Evolutionary conservation across 35 echinoderm and acorn worm species (phyloP).

Genomic region (Heliocidaris tuberculata): DNA sequence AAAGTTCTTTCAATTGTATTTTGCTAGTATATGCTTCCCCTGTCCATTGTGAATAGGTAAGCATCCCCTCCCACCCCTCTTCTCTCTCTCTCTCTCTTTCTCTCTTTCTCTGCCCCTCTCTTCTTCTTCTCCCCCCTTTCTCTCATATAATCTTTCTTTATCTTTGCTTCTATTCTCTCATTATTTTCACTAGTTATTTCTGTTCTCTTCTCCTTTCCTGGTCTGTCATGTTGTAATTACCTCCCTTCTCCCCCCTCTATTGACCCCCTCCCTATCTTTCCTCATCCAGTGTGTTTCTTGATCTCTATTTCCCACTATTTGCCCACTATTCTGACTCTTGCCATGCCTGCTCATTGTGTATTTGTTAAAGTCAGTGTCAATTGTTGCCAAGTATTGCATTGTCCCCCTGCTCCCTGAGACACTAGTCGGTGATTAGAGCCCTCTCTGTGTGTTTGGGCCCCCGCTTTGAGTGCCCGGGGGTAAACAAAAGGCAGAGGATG

Average conservation of each 20-base stretch:
- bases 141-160: too few species aligned
- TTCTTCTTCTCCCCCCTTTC: too few species aligned
- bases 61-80: not conserved
- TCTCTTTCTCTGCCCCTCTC: too few species aligned
- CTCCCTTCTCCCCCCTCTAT: not conserved
- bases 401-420: not conserved
- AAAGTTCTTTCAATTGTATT: too few species aligned
- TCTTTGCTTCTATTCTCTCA: too few species aligned
- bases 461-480: not conserved
- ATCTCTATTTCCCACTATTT: not conserved
- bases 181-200: too few species aligned
- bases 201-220: not conserved
- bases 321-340: not conserved
- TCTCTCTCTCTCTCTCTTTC: too few species aligned
- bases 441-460: not conserved
- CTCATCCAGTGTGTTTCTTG: not conserved
- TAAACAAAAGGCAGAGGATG: not conserved
- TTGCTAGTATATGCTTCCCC: too few species aligned
- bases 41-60: not conserved
- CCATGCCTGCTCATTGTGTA: not conserved
- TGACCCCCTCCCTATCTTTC: not conserved
- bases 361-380: constrained; percentile 11
- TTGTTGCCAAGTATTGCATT: not conserved
- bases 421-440: not conserved
- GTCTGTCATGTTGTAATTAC: not conserved